Conservation (phyloP, 2,888 invertebrate genomes). For the Zygothrica quintamaculata region DNA sequence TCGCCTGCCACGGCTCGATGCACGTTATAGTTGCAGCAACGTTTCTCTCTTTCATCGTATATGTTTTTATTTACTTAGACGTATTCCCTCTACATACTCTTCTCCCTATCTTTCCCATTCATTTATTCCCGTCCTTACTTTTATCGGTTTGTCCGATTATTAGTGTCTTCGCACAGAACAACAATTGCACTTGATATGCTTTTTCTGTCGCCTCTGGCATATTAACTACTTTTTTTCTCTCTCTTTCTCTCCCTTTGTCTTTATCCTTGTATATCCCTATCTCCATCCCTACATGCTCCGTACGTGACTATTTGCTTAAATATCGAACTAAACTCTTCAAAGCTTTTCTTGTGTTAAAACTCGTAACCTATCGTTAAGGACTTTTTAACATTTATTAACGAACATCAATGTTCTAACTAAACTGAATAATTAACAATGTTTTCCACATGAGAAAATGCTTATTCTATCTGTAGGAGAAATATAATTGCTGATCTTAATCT, state of each 20-base stretch:
- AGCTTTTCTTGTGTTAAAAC: slow-evolving; percentile 19
- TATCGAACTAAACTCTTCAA: slow-evolving; percentile 33
- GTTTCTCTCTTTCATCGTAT: slow-evolving; percentile 62
- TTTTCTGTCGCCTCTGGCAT: slow-evolving; percentile 41
- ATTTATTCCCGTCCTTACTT: slow-evolving; percentile 28
- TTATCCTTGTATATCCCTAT: not conserved
- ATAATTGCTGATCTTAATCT: too few species aligned
- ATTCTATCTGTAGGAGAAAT: too few species aligned
- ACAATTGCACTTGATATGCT: slow-evolving; percentile 66
- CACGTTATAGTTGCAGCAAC: slow-evolving; percentile 27
- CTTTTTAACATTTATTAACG: not conserved
- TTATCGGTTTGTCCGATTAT: slow-evolving; percentile 45
- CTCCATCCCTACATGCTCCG: slow-evolving; percentile 13
- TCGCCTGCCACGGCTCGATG: slow-evolving; percentile 8
- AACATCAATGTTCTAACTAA: not conserved
- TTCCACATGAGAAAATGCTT: not conserved
- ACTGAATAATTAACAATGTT: too few species aligned
- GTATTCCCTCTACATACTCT: slow-evolving; percentile 11
- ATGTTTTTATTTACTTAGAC: slow-evolving; percentile 67
- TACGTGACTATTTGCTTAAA: slow-evolving; percentile 70
- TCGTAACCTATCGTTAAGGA: slow-evolving; percentile 32
- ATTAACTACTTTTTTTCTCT: slow-evolving; percentile 14
- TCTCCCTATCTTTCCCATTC: slow-evolving; percentile 2
- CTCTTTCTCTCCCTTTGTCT: not conserved
- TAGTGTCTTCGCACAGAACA: slow-evolving; percentile 45